phyloP scores from a whole-genome alignment of 2,113 vertebrate species.

The Prunella fulvescens region DNA sequence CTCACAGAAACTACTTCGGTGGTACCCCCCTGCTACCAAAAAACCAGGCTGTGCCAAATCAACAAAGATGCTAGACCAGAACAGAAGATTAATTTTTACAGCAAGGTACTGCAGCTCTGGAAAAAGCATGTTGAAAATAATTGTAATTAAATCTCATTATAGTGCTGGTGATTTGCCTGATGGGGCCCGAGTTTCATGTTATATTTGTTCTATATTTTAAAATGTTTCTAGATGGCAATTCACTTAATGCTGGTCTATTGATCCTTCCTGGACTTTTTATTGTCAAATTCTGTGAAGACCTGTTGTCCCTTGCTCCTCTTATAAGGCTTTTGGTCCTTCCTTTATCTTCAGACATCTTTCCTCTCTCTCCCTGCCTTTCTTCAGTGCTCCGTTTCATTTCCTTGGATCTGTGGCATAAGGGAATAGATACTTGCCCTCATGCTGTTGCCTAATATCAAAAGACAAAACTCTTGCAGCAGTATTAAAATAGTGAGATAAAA shows the following conservation, averaged over 20 bases:
- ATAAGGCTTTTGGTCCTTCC: neutral
- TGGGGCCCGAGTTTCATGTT: neutral
- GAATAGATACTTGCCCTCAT: neutral
- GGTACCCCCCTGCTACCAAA: too few relatives aligned
- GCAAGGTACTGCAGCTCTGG: neutral
- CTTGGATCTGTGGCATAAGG: neutral
- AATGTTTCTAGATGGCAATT: neutral
- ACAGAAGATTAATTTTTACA: neutral
- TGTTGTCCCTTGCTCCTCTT: neutral
- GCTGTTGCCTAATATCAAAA: neutral
- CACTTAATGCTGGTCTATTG: neutral
- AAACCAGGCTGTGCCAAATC: neutral
- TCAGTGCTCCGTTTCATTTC: neutral
- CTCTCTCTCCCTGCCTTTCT: neutral
- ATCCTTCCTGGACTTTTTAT: neutral
- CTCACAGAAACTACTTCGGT: neutral
- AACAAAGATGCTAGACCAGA: neutral
- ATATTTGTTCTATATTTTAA: neutral
- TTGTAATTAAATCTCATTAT: neutral
- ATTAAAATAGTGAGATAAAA: neutral
- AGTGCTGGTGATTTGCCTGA: fast-evolving
- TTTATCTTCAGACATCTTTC: neutral
- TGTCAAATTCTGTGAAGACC: neutral
- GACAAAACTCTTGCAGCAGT: neutral
- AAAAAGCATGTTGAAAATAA: neutral